A percentile compares a stretch with the other conserved stretches of the same genome.
phyloP scores from a whole-genome alignment of 2,113 vertebrate species.

The Brienomyrus longianalis region DNA sequence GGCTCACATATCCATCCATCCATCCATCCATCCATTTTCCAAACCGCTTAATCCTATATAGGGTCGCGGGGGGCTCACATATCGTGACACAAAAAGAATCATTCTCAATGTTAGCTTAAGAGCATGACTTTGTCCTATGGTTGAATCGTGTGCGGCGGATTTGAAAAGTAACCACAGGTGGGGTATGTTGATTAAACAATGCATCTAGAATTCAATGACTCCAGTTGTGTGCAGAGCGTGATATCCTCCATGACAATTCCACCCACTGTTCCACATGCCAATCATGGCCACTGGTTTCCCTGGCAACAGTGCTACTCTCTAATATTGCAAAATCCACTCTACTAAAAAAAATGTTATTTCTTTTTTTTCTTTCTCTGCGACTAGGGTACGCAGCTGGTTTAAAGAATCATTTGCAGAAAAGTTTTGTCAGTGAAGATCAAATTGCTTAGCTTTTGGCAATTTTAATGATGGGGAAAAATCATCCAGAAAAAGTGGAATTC shows the following conservation, averaged over 20 bases:
- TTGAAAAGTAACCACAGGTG: constrained; percentile 1
- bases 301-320: neutral
- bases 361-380: neutral
- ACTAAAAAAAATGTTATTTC: neutral
- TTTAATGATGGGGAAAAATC: neutral
- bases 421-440: neutral
- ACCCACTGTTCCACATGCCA: constrained; percentile 8
- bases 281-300: constrained; percentile 5
- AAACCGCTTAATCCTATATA: no score
- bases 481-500: neutral
- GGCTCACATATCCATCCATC: neutral
- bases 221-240: constrained; percentile 6
- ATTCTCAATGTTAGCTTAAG: neutral
- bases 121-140: neutral
- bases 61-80: no score
- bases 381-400: neutral
- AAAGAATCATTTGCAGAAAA: neutral
- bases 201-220: neutral
- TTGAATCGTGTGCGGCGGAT: neutral
- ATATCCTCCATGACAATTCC: neutral
- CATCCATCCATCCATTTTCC: no score
- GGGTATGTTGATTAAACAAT: neutral
- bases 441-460: neutral
- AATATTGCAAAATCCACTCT: neutral
- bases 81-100: neutral